Percentiles rank a stretch among this genome's conserved stretches.
phyloP scores from a whole-genome alignment of 2,797 vertebrate species.

The Myotis vivesi region DNA sequence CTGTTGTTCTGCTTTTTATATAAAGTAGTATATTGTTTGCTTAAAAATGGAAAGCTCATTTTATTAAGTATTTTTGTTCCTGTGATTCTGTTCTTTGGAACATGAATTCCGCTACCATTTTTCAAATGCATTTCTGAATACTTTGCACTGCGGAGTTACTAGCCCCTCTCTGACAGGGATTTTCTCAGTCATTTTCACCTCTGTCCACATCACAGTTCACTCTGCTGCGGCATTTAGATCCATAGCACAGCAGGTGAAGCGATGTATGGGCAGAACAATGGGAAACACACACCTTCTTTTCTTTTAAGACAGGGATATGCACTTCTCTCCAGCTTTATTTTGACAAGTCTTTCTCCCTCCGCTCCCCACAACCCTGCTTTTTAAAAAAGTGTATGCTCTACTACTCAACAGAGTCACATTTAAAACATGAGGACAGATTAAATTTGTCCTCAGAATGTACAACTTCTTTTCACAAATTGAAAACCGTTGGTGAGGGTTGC shows the following conservation, averaged over 20 bases:
- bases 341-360: neutral
- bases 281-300: neutral
- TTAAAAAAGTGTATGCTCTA: neutral
- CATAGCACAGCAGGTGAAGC: neutral
- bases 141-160: neutral
- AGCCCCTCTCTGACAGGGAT: neutral
- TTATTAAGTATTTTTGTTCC: slow-evolving; percentile 28
- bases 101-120: neutral
- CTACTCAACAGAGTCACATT: neutral
- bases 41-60: slow-evolving; percentile 40
- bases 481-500: neutral
- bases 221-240: neutral
- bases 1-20: neutral
- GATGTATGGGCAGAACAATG: neutral
- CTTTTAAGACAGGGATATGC: neutral
- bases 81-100: neutral
- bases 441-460: slow-evolving; percentile 29
- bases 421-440: neutral
- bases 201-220: neutral
- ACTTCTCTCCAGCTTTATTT: neutral
- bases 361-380: neutral
- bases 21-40: slow-evolving; percentile 27
- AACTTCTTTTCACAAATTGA: neutral
- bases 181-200: slow-evolving; percentile 15
- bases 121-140: slow-evolving; percentile 7